Base-by-base conservation (phyloP, 2,113 vertebrate genomes). In the Rattus norvegicus region DNA sequence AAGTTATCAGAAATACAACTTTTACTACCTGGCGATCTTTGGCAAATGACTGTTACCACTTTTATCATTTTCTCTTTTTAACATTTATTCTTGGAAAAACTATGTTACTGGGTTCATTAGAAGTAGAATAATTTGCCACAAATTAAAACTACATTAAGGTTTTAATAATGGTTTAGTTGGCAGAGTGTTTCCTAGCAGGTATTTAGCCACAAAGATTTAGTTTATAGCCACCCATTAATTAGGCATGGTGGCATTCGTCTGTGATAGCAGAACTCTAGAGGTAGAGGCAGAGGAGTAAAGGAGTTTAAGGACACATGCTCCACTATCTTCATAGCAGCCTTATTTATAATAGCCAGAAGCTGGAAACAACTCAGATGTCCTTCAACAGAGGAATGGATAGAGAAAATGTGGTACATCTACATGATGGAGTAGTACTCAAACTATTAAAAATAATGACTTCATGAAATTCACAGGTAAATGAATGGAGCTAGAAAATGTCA, bases 41-140 rank as follows among this genome's bases (percentile, higher is more conserved):
- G 39, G 26, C 39, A 63, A 85, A 11, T 17, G 30, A 77, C 12
- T 17, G 11, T 75, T 24, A 65, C 13, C 56, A 10, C 69, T 76
- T 70, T 85, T n/a, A 22, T 93, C 20, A 36, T 80, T 94, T 95
- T 12, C 19, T 80, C 1, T 12, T 77, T 43, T 26, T 73, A 67
- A 84, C 63, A 73, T 90, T 90, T 76, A 81, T 92, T 85, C 80
- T 91, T n/a, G 75, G 70, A 47, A 94, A 95, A 97, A 85, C 19
- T 63, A 11, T 77, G 80, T 26, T 54, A 75, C 19, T 36, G 28
- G 1, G 84, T 92, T 73, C 86, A 59, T 30, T 61, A 92, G 14
- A 83, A 80, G 2, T 24, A 87, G 3, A 88, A 14, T 93, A 43
- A 76, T 67, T 96, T 72, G 7, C 5, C 26, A 72, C 43, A 65